A percentile compares a stretch with the other conserved stretches of the same genome.
Evolutionary conservation across 2,888 invertebrate species (phyloP).

Genomic region (Holacanthella duospinosa): DNA sequence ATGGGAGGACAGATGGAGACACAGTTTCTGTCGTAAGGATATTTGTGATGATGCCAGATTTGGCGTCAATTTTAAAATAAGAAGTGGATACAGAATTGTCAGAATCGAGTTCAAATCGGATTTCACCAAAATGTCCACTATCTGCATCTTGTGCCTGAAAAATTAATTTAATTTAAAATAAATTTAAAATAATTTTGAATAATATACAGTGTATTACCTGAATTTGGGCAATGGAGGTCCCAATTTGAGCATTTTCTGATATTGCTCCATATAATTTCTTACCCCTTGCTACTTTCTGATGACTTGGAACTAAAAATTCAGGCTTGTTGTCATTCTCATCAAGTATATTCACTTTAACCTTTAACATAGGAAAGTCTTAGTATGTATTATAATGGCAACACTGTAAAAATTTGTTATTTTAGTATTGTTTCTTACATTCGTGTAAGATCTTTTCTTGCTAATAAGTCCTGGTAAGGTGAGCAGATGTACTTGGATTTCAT

Average conservation of each 20-base stretch:
- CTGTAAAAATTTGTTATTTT: too few species aligned
- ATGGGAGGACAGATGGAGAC: conserved; percentile 54
- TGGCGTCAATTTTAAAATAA: conserved; percentile 61
- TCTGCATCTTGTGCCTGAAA: conserved; percentile 70
- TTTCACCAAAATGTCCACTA: conserved; percentile 67
- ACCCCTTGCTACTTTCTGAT: conserved; percentile 48
- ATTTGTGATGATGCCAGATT: conserved; percentile 65
- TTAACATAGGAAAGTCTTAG: conserved; percentile 11
- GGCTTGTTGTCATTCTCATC: conserved; percentile 88
- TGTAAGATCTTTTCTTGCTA: conserved; percentile 62
- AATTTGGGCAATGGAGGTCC: conserved; percentile 66
- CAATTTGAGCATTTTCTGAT: conserved; percentile 56
- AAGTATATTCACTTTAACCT: conserved; percentile 66
- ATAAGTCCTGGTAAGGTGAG: conserved; percentile 70
- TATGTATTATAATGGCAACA: not conserved
- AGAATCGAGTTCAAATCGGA: conserved; percentile 52
- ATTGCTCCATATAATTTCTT: conserved; percentile 69
- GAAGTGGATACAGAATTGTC: conserved; percentile 47
- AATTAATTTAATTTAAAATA: not conserved
- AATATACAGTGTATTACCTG: conserved; percentile 46
- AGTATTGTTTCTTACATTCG: conserved; percentile 50
- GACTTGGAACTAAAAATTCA: conserved; percentile 61
- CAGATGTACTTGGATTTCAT: conserved; percentile 57
- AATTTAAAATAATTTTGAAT: not conserved
- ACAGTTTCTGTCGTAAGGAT: conserved; percentile 61